Base-by-base conservation (phyloP, 2,797 vertebrate species). In the Lerista edwardsae region DNA sequence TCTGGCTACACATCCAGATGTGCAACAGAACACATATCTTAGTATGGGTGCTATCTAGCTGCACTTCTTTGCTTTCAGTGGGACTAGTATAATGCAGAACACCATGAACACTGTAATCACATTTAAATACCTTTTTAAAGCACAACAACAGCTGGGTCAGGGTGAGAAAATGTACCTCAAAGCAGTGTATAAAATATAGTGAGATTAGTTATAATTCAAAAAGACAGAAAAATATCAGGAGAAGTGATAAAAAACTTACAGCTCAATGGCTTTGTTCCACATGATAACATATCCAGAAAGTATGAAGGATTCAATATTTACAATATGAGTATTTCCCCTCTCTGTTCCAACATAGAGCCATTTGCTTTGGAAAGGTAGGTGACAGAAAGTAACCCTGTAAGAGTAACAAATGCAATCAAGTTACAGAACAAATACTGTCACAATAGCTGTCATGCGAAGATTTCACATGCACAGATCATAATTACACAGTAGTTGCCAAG, bases 201-300 rank as follows among this genome's bases (percentile, higher is more conserved):
- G 27, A 41, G 69, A 73, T 31, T 69, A 34, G 6, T 59, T 72
- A 62, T 64, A 0, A 61, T 68, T 82, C n/a, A 83, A 80, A 36
- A 2, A 44, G 36, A 23, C 55, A 34, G 25, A 11, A 69, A 65
- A 2, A 67, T 2, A 67, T 27, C 0, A 79, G 1, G n/a, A 87
- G 92, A 92, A 72, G 11, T 64, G 55, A 79, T 84, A 86, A 80
- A 61, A 86, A 85, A 97, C 98, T 99, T 94, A 99, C 98, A 99
- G 94, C 96, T 99, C 98, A 94, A 99, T 99, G 94, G 98, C 98
- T 95, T 99, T 99, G 97, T 99, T 99, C 98, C 98, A 99, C 98
- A 99, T 99, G 93, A 99, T 98, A 94, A 99, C 98, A 39, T 99
- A 99, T 97, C 98, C 98, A 44, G 98, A 99, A 93, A 99, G 96